Percentiles rank a stretch among this genome's conserved stretches.
These are phyloP conservation scores for Ranitomeya variabilis DNA, from an alignment of 2,113 vertebrate genomes.

Conservation along the genomic window DNA sequence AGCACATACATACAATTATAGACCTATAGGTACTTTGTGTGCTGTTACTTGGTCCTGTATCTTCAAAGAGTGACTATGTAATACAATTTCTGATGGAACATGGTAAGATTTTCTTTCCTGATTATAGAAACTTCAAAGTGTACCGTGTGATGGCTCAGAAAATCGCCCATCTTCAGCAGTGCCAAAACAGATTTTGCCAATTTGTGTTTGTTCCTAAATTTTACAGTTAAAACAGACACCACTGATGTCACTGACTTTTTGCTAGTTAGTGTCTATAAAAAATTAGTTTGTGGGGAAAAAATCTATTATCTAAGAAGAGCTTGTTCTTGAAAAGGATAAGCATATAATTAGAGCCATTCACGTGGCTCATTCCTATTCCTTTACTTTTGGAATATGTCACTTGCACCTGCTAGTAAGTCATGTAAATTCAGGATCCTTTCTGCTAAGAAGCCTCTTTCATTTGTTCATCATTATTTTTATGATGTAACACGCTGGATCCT, in stretches of 20 bases:
- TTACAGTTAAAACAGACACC: too few species aligned
- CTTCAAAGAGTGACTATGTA: too few species aligned
- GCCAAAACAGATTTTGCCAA: too few species aligned
- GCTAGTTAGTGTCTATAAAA: too few species aligned
- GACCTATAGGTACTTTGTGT: too few species aligned
- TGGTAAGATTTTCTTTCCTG: too few species aligned
- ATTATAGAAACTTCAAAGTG: too few species aligned
- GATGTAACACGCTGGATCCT: slow-evolving; percentile 30
- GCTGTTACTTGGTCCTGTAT: too few species aligned
- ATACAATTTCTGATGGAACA: too few species aligned
- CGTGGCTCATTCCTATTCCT: background rate
- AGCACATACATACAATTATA: too few species aligned
- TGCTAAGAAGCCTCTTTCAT: background rate
- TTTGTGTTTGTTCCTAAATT: too few species aligned
- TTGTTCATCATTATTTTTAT: background rate
- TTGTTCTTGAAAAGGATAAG: background rate
- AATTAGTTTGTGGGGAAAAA: background rate
- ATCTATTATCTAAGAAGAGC: background rate
- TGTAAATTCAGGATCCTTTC: background rate
- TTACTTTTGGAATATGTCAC: background rate
- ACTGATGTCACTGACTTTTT: too few species aligned
- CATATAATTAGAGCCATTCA: background rate
- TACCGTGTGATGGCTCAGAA: background rate
- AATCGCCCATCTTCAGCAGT: background rate
- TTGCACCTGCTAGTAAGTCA: background rate